Conservation (phyloP, 1,140 invertebrate genomes). For the Heterodera schachtii region DNA sequence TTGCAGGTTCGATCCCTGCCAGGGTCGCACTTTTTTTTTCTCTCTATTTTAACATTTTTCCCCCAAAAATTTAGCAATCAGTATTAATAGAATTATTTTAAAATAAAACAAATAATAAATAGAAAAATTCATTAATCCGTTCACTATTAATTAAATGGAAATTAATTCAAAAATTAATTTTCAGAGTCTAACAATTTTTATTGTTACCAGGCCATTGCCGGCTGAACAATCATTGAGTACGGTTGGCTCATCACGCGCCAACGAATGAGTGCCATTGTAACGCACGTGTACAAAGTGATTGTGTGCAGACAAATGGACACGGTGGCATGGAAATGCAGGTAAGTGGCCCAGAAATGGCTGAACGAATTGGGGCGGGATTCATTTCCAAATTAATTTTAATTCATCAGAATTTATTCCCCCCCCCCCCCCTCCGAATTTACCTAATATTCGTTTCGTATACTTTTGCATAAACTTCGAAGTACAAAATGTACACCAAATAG, state of each 20-base stretch:
- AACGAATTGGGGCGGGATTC: neutral
- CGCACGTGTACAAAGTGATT: conserved; percentile 54
- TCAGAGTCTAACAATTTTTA: too few species aligned
- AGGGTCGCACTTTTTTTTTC: conserved; percentile 45
- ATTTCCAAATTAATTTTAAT: neutral
- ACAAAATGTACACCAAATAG: conserved; percentile 56
- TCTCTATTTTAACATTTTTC: neutral
- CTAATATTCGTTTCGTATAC: conserved; percentile 23
- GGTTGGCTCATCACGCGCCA: conserved; percentile 58
- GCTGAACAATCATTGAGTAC: conserved; percentile 32
- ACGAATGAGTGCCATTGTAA: conserved; percentile 55
- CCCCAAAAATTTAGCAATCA: too few species aligned
- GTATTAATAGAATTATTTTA: neutral
- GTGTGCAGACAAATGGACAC: conserved; percentile 52
- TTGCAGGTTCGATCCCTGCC: conserved; percentile 30
- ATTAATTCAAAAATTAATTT: too few species aligned
- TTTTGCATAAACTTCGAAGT: conserved; percentile 46
- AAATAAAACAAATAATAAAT: conserved; percentile 12
- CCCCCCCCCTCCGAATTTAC: neutral
- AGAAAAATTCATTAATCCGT: too few species aligned
- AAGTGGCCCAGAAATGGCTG: conserved; percentile 53
- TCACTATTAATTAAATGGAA: neutral
- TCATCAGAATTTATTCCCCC: neutral
- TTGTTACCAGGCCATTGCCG: conserved; percentile 44
- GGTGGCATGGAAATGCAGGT: conserved; percentile 53